Evolutionary conservation across 2,888 invertebrate genomes (phyloP), one percentile per base, ranked within the genome.

Genomic region (Stegana nigrithorax): DNA sequence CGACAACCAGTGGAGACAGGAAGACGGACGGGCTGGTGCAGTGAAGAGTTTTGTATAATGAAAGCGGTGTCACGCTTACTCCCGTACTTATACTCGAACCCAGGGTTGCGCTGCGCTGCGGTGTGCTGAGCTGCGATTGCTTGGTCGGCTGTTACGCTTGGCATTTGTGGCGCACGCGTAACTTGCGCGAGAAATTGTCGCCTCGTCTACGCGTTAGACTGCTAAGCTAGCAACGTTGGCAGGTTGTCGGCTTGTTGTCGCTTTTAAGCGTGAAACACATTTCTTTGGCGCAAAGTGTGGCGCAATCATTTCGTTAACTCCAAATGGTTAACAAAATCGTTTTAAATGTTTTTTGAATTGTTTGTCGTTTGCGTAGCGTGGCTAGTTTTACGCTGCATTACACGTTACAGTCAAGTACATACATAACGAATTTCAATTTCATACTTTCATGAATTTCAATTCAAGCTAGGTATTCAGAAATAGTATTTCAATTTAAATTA

Each of bases 261-360:
- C 36, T 2, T 36, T 36, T 36, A 36, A 36, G 36, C 36, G 36
- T 36, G 4, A n/a, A 10, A n/a, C n/a, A 6, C 42, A 50, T 50
- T 26, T 26, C 23, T 26, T 50, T 25, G 23, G 50, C 8, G 50
- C 26, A 4, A n/a, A n/a, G n/a, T n/a, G n/a, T 50, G 50, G 12
- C 50, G 50, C 50, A 50, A 50, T 10, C 10, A 7, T n/a, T n/a
- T n/a, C n/a, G n/a, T n/a, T n/a, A n/a, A n/a, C n/a, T n/a, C n/a
- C n/a, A n/a, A n/a, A n/a, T 1, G 26, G 14, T 14, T 50, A 50
- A 50, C 50, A 32, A 50, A 50, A 26, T 50, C n/a, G 50, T 12
- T 45, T n/a, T 25, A 50, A 50, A 50, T 50, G 50, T 8, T 25
- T 17, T 50, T 50, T 50, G 25, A 26, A 50, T 50, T 50, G 50